These are phyloP conservation scores for Sarcophaga carnaria DNA, from an alignment of 2,888 invertebrate species.

Conservation along the genomic window DNA sequence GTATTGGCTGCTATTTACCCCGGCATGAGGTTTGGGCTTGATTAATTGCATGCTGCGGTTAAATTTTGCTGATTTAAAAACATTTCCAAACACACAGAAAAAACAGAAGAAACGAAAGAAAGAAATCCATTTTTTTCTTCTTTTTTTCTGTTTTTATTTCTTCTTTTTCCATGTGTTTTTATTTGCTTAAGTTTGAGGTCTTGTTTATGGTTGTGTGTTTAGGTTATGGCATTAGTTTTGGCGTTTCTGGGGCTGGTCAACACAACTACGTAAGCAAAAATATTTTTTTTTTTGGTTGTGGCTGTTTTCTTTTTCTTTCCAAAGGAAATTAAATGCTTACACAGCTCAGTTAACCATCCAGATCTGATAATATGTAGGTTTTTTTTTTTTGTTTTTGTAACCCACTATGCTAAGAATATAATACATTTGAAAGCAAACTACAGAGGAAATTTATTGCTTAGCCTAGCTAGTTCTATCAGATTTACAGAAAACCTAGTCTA, in stretches of 20 bases:
- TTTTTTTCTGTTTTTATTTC: conserved; percentile 42
- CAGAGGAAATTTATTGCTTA: too few relatives aligned
- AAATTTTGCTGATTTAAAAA: conserved; percentile 71
- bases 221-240: conserved; percentile 39
- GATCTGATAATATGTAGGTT: conserved; percentile 58
- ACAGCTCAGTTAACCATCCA: conserved; percentile 64
- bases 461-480: too few relatives aligned
- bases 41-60: conserved; percentile 72
- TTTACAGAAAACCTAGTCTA: too few relatives aligned
- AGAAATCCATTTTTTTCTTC: conserved; percentile 45
- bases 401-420: too few relatives aligned
- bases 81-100: conserved; percentile 39
- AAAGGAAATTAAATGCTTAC: conserved; percentile 66
- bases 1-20: conserved; percentile 41
- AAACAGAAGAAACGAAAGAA: neutral
- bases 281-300: conserved; percentile 19
- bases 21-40: conserved; percentile 69
- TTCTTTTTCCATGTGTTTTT: conserved; percentile 9
- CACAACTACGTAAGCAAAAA: conserved; percentile 54
- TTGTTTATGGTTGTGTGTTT: conserved; percentile 38
- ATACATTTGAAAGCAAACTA: too few relatives aligned
- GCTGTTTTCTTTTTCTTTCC: neutral
- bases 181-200: conserved; percentile 47
- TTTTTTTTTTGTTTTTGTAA: conserved; percentile 15
- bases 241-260: conserved; percentile 29